Evolutionary conservation across 2,888 invertebrate genomes (phyloP).

Genomic region (Cataglyphis altisquamis): DNA sequence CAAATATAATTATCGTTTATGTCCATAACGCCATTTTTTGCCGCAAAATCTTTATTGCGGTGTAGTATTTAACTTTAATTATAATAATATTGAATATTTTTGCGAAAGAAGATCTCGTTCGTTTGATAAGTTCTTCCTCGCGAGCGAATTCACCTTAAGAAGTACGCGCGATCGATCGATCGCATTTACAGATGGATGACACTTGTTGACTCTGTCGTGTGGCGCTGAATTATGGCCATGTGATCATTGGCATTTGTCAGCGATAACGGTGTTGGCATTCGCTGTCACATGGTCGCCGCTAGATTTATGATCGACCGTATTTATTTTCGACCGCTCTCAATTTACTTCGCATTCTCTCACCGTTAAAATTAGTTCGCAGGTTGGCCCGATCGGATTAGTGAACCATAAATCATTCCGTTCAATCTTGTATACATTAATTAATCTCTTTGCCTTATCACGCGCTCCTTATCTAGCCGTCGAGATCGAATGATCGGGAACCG

Average conservation of each 20-base stretch:
- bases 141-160: neutral
- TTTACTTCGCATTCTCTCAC: constrained; percentile 4
- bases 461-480: too few species aligned
- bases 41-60: neutral
- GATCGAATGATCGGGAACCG: neutral
- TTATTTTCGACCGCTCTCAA: neutral
- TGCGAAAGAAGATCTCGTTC: neutral
- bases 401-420: neutral
- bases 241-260: constrained; percentile 30
- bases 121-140: neutral
- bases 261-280: constrained; percentile 24
- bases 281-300: constrained; percentile 14
- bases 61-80: neutral
- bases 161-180: constrained; percentile 11
- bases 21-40: neutral
- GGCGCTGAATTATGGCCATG: constrained; percentile 18
- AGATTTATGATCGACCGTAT: constrained; percentile 28
- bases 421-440: constrained; percentile 13
- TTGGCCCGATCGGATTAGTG: neutral
- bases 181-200: neutral
- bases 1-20: neutral
- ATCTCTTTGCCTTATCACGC: neutral
- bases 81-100: neutral
- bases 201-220: constrained; percentile 1
- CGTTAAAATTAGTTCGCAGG: neutral